A percentile compares a stretch with the other conserved stretches of the same genome.
These are phyloP conservation scores for Amblyornis subalaris DNA, from an alignment of 2,113 vertebrate species.

Conservation along the genomic window DNA sequence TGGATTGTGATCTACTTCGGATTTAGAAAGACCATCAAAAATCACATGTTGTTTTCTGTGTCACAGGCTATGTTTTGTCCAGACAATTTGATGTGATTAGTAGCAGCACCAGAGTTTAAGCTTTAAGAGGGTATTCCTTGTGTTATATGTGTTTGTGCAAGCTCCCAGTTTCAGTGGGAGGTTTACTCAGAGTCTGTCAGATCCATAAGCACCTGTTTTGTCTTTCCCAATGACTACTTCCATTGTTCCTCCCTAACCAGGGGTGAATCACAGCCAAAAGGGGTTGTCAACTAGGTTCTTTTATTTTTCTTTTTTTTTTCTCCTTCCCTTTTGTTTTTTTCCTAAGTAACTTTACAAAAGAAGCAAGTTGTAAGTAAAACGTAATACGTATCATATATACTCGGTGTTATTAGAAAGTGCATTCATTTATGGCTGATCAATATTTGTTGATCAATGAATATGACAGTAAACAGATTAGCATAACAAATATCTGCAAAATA, in stretches of 20 bases:
- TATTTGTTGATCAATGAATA: background rate
- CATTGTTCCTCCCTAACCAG: background rate
- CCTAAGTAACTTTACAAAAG: background rate
- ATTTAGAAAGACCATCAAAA: background rate
- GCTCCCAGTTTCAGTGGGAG: background rate
- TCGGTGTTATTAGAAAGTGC: background rate
- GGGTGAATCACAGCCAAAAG: background rate
- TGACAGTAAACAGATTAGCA: background rate
- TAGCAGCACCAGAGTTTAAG: background rate
- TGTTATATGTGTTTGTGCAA: background rate
- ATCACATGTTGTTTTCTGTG: background rate
- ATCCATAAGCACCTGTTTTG: background rate
- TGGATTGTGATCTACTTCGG: background rate
- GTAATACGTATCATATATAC: background rate
- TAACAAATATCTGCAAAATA: background rate
- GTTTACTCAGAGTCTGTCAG: background rate
- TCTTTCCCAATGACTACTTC: background rate
- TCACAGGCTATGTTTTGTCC: background rate
- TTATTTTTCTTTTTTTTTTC: background rate
- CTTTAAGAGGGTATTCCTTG: background rate
- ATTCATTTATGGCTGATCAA: background rate
- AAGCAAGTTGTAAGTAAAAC: background rate
- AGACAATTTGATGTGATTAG: background rate
- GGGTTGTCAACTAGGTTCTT: background rate
- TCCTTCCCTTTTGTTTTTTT: rapidly evolving